Evolutionary conservation across 2,113 vertebrate genomes (phyloP), one percentile per base, ranked within the genome.

Genomic region (Brevimyrus niger): DNA sequence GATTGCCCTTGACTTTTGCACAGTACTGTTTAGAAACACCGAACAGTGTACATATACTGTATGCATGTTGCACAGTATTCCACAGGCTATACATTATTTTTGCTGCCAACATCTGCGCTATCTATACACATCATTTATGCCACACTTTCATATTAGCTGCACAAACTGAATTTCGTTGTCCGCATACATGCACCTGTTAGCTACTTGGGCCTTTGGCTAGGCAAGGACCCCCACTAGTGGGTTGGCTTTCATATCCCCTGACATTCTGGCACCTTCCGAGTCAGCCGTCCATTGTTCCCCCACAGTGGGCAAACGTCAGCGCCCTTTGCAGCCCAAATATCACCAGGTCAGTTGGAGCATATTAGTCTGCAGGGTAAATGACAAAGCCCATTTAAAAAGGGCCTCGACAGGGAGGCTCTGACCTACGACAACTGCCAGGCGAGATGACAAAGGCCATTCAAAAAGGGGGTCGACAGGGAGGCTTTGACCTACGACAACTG

Each of bases 301-400:
- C 46, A 48, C 50, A 27, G 3, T 42, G 4, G 86, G 61, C 86
- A 80, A 65, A 85, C 87, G 89, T 87, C 89, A 90, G 46, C 46
- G 5, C 35, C 65, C 35, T 80, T 42, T 80, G 47, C 42, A 50
- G 53, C 21, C 27, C 31, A 23, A 48, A 65, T 27, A 38, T 73
- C 61, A 44, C 23, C n/a, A 19, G 48, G 31, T 55, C 44, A 69
- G 35, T 58, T 19, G 73, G 73, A 86, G 53, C 50, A 31, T 38
- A 58, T 83, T 89, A 55, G 50, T 55, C 69, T 55, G 47, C 3
- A 23, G 35, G 23, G 47, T 19, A 65, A 51, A 19, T 53, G 47
- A 83, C 73, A 53, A 82, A 76, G 51, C 51, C 44, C 42, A 38
- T 44, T 80, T 82, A 86, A 86, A 51, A 31, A 31, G 47, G 31